Base-by-base conservation (phyloP, 2,888 invertebrate genomes). In the Caenorhabditis zanzibari region DNA sequence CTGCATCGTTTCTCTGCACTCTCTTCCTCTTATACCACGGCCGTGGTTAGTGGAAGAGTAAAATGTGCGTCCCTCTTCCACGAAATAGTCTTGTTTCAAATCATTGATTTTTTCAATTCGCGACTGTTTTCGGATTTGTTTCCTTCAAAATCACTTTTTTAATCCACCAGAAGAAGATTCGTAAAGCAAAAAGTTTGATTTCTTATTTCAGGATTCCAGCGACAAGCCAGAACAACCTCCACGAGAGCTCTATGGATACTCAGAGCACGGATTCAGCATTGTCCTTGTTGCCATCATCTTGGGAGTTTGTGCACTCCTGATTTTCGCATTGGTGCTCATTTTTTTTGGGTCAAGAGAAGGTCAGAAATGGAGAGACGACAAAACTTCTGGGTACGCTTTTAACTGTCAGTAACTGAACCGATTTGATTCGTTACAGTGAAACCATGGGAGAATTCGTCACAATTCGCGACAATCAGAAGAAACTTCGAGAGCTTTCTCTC, bases 321-420 rank as follows among this genome's bases (percentile, higher is more conserved):
- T 91, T 44, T 82, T 92, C 12, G 63, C 87, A 16, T 82, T 92
- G 16, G 88, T 88, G 81, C 77, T 86, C 58, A 92, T 92, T 49
- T 92, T 92, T 83, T 92, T 92, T 81, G 92, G 92, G 14, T 84
- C 88, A 38, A 85, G 92, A 52, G 92, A 92, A 85, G 92, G 92
- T 28, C 92, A 92, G 74, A 89, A 91, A 58, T 92, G 92, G 90
- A 82, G 92, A 58, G 92, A 92, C 66, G 91, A 92, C 84, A 92
- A 92, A 84, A 92, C 92, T 9, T 91, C 92, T 59, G 88, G 89
- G 92, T 92, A 74, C 41, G 64, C 22, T 32, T 71, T 41, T 4
- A 38, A 44, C 9, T n/a, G 2, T 41, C 41, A 4, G 3, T 0
- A 9, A 12, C n/a, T 1, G 14, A 26, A 14, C 7, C 2, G 7